Conservation (phyloP, 2,797 vertebrate genomes). For the Mus minutoides region DNA sequence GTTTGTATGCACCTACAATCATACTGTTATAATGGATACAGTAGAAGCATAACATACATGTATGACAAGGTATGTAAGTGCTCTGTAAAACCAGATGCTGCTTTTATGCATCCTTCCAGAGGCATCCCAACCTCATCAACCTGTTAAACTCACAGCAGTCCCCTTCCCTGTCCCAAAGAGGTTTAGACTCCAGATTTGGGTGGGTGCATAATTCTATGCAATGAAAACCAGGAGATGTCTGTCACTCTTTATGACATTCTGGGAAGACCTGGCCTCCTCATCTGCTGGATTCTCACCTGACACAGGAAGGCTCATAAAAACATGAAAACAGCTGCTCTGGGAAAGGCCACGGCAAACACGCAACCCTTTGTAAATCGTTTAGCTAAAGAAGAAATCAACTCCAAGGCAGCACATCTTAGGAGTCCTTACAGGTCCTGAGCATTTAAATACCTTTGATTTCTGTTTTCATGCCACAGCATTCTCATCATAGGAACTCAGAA, state of each 20-base stretch:
- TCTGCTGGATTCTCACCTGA: not conserved
- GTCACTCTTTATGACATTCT: not conserved
- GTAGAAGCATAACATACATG: not conserved
- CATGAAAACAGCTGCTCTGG: not conserved
- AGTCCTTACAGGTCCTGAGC: not conserved
- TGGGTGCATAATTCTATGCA: not conserved
- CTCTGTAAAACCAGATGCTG: not conserved
- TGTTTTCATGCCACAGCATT: not conserved
- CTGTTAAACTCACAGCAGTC: not conserved
- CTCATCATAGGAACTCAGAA: not conserved
- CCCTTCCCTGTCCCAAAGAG: not conserved
- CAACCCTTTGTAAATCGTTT: not conserved
- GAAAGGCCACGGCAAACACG: not conserved
- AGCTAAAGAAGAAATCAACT: not conserved
- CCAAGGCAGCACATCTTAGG: not conserved
- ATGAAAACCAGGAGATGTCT: not conserved
- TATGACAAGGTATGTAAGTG: not conserved
- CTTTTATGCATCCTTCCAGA: not conserved
- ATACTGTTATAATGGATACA: constrained; percentile 53
- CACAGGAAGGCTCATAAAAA: not conserved
- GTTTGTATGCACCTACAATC: not conserved
- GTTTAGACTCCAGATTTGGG: not conserved
- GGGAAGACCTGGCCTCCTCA: not conserved
- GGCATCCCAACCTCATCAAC: not conserved
- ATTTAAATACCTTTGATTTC: not conserved